A percentile compares a stretch with the other conserved stretches of the same genome.
These are phyloP conservation scores for Odontamblyopus lacepedii DNA, from an alignment of 2,797 vertebrate species.

Conservation along the genomic window DNA sequence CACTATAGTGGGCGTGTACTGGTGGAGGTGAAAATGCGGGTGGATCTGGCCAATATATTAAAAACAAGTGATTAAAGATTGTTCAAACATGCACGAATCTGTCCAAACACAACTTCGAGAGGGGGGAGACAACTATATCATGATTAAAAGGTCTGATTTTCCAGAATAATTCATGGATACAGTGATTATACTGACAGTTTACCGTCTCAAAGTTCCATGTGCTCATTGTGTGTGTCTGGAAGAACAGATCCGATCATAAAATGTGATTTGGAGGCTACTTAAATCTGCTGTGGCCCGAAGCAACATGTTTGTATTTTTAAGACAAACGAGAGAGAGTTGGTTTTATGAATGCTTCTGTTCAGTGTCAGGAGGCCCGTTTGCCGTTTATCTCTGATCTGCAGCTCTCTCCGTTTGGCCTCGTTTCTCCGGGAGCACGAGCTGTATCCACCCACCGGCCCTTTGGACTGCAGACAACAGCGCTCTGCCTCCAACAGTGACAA, in stretches of 20 bases:
- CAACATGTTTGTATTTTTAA: background rate
- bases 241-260: background rate
- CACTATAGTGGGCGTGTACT: too few species aligned
- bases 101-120: too few species aligned
- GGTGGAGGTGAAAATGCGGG: too few species aligned
- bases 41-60: too few species aligned
- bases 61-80: too few species aligned
- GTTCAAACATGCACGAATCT: too few species aligned
- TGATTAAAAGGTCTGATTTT: too few species aligned
- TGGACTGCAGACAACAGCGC: background rate
- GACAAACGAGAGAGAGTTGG: background rate
- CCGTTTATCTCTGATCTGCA: slow-evolving; percentile 1
- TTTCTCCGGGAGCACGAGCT: background rate
- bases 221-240: background rate
- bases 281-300: background rate
- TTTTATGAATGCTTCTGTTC: slow-evolving; percentile 9
- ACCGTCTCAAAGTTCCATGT: background rate
- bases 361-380: background rate
- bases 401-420: slow-evolving; percentile 1
- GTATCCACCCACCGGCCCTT: background rate
- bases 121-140: too few species aligned
- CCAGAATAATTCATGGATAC: background rate
- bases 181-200: background rate
- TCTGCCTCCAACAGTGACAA: background rate
- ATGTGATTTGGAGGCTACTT: background rate